Conservation (phyloP, 2,113 vertebrate genomes). For the Trematocara marginatum region DNA sequence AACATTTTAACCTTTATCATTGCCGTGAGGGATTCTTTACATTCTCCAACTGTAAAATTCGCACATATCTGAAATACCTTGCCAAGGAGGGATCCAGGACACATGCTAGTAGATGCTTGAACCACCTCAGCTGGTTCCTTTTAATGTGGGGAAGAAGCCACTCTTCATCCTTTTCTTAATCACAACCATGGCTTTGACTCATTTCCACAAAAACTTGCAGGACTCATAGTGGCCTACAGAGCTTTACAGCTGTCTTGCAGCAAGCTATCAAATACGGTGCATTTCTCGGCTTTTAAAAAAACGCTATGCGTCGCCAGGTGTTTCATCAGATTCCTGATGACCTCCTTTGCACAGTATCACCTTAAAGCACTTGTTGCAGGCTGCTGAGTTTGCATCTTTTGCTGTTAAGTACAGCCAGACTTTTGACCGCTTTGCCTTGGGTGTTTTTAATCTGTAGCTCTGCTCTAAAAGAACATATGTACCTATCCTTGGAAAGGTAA, state of each 20-base stretch:
- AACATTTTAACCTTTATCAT: neutral
- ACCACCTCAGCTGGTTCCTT: neutral
- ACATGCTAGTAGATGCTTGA: neutral
- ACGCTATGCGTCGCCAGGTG: fast-evolving
- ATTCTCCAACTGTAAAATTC: neutral
- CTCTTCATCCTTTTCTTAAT: neutral
- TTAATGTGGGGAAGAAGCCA: neutral
- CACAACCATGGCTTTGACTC: neutral
- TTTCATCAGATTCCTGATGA: too few relatives aligned
- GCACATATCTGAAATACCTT: neutral
- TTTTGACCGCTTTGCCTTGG: too few relatives aligned
- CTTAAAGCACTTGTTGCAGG: too few relatives aligned
- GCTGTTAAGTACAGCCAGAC: too few relatives aligned
- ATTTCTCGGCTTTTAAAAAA: too few relatives aligned
- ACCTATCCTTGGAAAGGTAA: too few relatives aligned
- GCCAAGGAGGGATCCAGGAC: neutral
- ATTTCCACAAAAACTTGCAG: neutral
- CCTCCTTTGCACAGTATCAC: too few relatives aligned
- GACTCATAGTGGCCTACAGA: neutral
- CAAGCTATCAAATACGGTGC: too few relatives aligned
- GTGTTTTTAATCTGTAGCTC: too few relatives aligned
- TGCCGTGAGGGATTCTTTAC: neutral
- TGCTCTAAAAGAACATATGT: too few relatives aligned
- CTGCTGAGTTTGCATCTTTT: too few relatives aligned
- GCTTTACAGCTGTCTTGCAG: neutral